phyloP scores from a whole-genome alignment of 2,797 vertebrate genomes.

The Siniperca undulata region DNA sequence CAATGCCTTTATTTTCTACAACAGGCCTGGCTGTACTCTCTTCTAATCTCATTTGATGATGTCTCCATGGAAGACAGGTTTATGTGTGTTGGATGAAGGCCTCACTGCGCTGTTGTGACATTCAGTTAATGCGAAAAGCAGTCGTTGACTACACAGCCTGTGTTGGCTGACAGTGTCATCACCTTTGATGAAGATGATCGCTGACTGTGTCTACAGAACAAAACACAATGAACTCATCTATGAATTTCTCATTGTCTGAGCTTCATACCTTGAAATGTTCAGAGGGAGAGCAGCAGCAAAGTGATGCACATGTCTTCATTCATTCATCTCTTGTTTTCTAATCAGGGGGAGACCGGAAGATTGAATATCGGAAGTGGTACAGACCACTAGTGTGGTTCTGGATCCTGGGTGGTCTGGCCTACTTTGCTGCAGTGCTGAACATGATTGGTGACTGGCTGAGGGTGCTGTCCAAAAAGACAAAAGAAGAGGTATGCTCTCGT shows the following conservation, averaged over 20 bases:
- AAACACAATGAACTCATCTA: background rate
- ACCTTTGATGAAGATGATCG: background rate
- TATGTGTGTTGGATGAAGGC: background rate
- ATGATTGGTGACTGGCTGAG: conserved; percentile 98
- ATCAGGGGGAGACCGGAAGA: conserved; percentile 90
- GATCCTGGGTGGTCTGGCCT: conserved; percentile 96
- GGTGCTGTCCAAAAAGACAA: conserved; percentile 96
- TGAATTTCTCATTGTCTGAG: background rate
- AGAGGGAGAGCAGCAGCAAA: background rate
- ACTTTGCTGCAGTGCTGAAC: conserved; percentile 96
- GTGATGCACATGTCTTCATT: background rate
- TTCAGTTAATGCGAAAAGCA: background rate
- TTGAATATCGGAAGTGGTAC: conserved; percentile 94
- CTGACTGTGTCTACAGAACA: background rate
- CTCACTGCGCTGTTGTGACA: background rate
- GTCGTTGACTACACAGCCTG: no score
- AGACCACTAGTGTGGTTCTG: conserved; percentile 97
- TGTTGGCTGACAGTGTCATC: background rate
- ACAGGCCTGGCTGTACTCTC: background rate
- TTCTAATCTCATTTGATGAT: background rate
- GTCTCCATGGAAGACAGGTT: background rate
- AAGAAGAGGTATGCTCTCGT: conserved; percentile 90
- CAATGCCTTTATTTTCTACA: background rate
- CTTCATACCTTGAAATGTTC: background rate
- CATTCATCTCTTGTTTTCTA: conserved; percentile 8